Percentiles rank a stretch among this genome's conserved stretches.
Evolutionary conservation across 2,888 invertebrate species (phyloP).

Genomic region (Acanthosepion lycidas): DNA sequence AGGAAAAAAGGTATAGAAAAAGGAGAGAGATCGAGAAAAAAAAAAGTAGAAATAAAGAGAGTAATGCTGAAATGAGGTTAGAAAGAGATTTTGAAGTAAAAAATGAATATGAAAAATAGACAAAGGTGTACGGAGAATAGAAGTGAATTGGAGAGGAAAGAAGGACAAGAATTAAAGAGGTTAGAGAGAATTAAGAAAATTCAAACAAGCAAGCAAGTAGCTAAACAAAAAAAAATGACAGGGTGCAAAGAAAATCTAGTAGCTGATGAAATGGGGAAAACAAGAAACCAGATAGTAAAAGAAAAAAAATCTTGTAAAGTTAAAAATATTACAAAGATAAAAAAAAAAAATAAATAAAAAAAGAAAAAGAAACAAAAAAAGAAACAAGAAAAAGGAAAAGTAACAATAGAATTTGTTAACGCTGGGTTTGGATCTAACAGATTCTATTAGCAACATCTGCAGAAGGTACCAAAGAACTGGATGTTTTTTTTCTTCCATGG

Average conservation of each 20-base stretch:
- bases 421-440: background rate
- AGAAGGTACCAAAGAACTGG: too few relatives aligned
- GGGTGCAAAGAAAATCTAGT: background rate
- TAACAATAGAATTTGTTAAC: background rate
- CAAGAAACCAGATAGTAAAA: background rate
- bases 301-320: background rate
- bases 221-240: background rate
- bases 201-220: background rate
- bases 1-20: too few relatives aligned
- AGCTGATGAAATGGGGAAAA: background rate
- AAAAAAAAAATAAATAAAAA: background rate
- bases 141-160: too few relatives aligned
- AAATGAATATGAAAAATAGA: background rate
- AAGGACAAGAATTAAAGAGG: too few relatives aligned
- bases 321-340: background rate
- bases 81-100: too few relatives aligned
- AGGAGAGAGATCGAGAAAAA: background rate
- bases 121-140: background rate
- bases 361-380: background rate
- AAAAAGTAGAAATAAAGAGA: background rate
- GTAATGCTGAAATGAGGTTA: background rate
- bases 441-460: conserved; percentile 17
- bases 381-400: background rate
- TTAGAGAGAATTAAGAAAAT: background rate
- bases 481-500: background rate